Evolutionary conservation across 2,797 vertebrate species (phyloP).

Genomic region (Crax fasciolata): DNA sequence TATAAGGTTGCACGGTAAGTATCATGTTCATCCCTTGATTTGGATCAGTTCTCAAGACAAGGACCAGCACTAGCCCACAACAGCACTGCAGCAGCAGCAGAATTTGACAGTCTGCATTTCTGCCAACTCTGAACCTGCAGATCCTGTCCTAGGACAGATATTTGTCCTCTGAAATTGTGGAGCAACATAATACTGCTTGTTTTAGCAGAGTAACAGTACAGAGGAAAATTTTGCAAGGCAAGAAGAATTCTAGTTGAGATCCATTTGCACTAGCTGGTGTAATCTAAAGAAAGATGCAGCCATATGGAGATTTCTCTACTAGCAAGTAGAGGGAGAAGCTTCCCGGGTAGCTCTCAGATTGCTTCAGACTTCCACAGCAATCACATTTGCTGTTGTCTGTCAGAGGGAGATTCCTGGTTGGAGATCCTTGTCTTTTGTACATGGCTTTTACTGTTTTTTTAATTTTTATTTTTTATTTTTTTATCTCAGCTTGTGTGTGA

Average conservation of each 20-base stretch:
- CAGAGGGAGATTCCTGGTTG: not conserved
- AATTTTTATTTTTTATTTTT: not conserved
- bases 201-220: not conserved
- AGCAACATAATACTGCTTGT: not conserved
- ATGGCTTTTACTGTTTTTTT: slow-evolving; percentile 2
- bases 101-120: not conserved
- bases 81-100: not conserved
- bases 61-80: accelerated
- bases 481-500: slow-evolving; percentile 5
- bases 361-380: not conserved
- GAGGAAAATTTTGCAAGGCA: not conserved
- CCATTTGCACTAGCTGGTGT: not conserved
- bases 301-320: not conserved
- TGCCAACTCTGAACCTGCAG: not conserved
- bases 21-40: not conserved
- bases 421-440: not conserved
- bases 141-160: not conserved
- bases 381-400: not conserved
- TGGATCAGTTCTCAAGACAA: not conserved
- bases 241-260: not conserved
- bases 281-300: not conserved
- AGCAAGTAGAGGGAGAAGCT: not conserved
- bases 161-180: not conserved
- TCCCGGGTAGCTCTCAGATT: not conserved
- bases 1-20: not conserved